Evolutionary conservation across 2,888 invertebrate genomes (phyloP), one percentile per base, ranked within the genome.

Genomic region (Cotesia congregata): DNA sequence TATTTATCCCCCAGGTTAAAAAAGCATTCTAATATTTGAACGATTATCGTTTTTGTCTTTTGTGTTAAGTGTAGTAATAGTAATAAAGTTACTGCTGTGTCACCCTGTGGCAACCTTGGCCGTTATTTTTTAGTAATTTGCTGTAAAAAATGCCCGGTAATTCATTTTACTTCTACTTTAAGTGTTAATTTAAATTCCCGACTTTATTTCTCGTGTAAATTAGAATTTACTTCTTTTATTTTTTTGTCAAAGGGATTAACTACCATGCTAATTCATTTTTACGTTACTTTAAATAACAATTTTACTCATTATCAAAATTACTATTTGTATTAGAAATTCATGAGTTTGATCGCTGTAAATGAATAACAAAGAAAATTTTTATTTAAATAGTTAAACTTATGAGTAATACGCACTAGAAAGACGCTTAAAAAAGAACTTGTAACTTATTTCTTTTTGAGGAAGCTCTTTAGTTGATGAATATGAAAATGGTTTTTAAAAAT

Each of bases 91-190:
- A 30, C 20, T 50, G 50, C 30, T 40, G 3, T 17, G 72, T 72
- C 62, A 61, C 61, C 72, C n/a, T n/a, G n/a, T n/a, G 62, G 9
- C 72, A 15, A 12, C 67, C 60, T 15, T 69, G 65, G 7, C 39
- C 40, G n/a, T 15, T 7, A n/a, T 73, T 67, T 73, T 5, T 41
- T 50, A 50, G 65, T 65, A 67, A 78, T 75, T 75, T 75, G 41
- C 61, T n/a, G 41, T 41, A 62, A 30, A 17, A 40, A 40, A 40
- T 15, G 17, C 7, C 4, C 5, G 38, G 30, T 30, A 40, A 41
- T 17, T 15, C 6, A 5, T 15, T 68, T 15, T 40, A 15, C 41
- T 68, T 40, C 6, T n/a, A 68, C 68, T 40, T 15, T n/a, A 7
- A 68, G 62, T 15, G 20, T 62, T 62, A 62, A 62, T 15, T 20